Percentiles rank a stretch among this genome's conserved stretches.
phyloP scores from a whole-genome alignment of 2,113 vertebrate genomes.

The Halichoeres trimaculatus region DNA sequence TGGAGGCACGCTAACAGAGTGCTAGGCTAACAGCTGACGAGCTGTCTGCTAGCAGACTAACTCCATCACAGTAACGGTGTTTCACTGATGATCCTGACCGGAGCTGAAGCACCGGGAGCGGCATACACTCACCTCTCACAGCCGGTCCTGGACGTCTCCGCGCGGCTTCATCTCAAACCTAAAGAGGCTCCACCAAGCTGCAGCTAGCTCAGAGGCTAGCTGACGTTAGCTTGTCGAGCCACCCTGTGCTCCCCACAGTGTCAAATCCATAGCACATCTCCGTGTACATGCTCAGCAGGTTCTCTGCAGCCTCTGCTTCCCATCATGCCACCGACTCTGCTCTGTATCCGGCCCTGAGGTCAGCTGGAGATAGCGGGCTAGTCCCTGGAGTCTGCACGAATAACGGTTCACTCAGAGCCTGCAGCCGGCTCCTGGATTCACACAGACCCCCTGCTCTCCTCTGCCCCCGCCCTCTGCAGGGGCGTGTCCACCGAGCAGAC shows the following conservation, averaged over 20 bases:
- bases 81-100: background rate
- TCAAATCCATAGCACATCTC: slow-evolving; percentile 49
- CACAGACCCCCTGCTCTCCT: background rate
- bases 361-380: slow-evolving; percentile 11
- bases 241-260: slow-evolving; percentile 10
- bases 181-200: slow-evolving; percentile 3
- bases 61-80: background rate
- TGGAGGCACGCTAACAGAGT: background rate
- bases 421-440: background rate
- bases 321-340: slow-evolving; percentile 3
- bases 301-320: slow-evolving; percentile 13
- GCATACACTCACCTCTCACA: slow-evolving; percentile 54
- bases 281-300: slow-evolving; percentile 15
- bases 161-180: slow-evolving; percentile 7
- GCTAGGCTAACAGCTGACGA: slow-evolving; percentile 12
- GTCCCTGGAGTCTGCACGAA: background rate
- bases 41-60: slow-evolving; percentile 47
- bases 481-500: no score
- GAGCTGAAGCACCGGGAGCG: background rate
- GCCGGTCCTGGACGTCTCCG: background rate
- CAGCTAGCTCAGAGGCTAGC: slow-evolving; percentile 43
- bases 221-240: slow-evolving; percentile 32
- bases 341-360: slow-evolving; percentile 9
- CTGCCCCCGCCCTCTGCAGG: no score
- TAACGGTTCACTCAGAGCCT: background rate